Conservation (phyloP, 2,797 vertebrate species). For the Manis crassicaudata region DNA sequence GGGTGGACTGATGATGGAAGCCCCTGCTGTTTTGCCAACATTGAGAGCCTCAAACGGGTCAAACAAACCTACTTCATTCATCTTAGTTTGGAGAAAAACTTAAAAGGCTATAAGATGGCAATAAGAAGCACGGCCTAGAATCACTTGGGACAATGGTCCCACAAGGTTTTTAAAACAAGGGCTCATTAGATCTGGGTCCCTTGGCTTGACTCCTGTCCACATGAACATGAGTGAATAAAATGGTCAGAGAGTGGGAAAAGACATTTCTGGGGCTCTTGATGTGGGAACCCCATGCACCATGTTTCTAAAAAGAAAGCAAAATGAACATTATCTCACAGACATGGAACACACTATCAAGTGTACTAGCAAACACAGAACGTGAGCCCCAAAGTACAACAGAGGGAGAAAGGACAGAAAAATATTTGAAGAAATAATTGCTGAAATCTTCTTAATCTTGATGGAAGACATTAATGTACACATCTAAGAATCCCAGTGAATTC, state of each 20-base stretch:
- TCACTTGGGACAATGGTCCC: neutral
- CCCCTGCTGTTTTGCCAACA: neutral
- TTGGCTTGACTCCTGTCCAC: neutral
- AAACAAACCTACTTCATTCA: neutral
- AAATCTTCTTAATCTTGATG: neutral
- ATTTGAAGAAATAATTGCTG: slow-evolving; percentile 6
- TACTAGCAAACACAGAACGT: neutral
- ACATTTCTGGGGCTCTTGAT: neutral
- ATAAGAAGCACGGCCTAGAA: neutral
- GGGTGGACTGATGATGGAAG: neutral
- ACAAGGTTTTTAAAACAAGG: neutral
- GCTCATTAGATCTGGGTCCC: neutral
- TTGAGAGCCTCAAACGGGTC: neutral
- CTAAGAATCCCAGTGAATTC: neutral
- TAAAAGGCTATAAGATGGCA: neutral
- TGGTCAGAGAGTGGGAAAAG: neutral
- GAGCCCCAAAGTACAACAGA: neutral
- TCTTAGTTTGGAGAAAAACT: neutral
- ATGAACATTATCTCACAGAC: neutral
- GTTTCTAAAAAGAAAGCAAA: neutral
- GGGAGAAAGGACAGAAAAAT: neutral
- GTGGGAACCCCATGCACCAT: neutral
- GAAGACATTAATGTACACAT: neutral
- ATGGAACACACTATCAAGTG: neutral
- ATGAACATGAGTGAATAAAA: neutral